phyloP scores from a whole-genome alignment of 2,113 vertebrate genomes.

The Typhlomys cinereus region DNA sequence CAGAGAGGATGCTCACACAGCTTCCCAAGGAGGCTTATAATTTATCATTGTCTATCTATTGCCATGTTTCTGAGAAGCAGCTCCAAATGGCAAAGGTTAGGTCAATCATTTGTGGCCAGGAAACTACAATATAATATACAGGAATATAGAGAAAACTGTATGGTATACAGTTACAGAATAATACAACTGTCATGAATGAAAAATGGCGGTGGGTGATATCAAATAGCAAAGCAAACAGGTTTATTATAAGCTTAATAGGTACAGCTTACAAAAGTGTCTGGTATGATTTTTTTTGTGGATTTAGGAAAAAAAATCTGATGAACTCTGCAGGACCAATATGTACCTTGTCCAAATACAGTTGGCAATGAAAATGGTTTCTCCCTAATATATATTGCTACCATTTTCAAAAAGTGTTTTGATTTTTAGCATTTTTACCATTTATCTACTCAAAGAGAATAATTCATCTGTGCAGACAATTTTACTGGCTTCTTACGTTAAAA shows the following conservation, averaged over 20 bases:
- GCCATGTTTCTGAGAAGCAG: not conserved
- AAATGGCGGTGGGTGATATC: not conserved
- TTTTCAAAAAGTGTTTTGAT: not conserved
- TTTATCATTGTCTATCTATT: not conserved
- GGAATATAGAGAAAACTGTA: no score
- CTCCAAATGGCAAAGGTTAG: not conserved
- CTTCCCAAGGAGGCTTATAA: not conserved
- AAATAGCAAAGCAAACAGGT: not conserved
- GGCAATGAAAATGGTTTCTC: not conserved
- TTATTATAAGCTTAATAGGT: not conserved
- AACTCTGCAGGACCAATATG: not conserved
- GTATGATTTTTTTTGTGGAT: not conserved
- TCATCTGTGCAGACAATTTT: not conserved
- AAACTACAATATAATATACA: not conserved
- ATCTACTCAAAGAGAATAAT: not conserved
- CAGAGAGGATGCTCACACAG: not conserved
- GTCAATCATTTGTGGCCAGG: not conserved
- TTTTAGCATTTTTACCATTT: not conserved
- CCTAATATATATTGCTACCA: not conserved
- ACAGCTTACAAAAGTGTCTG: not conserved
- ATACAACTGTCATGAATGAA: no score
- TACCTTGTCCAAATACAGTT: not conserved
- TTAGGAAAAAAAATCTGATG: not conserved
- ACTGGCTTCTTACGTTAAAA: no score
- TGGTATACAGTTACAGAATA: fast-evolving